Percentiles rank a stretch among this genome's conserved stretches.
These are phyloP conservation scores for Scaptomyza flava DNA, from an alignment of 2,888 invertebrate genomes.

Conservation along the genomic window DNA sequence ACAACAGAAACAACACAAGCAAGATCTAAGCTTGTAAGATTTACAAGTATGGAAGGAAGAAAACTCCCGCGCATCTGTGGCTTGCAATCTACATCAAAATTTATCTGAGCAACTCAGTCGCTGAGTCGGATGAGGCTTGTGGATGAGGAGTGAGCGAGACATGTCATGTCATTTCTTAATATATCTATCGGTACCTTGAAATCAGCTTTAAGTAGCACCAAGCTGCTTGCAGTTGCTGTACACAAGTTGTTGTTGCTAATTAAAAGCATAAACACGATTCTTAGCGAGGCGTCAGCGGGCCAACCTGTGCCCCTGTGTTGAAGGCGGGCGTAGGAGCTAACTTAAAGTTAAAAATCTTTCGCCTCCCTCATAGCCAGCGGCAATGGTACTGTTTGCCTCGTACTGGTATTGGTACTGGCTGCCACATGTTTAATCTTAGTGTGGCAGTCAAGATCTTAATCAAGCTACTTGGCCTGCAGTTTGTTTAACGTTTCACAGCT, in stretches of 20 bases:
- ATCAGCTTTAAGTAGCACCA: conserved; percentile 76
- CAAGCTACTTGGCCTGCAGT: conserved; percentile 55
- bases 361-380: conserved; percentile 29
- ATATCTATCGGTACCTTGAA: conserved; percentile 78
- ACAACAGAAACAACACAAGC: conserved; percentile 7
- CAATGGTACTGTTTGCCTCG: conserved; percentile 13
- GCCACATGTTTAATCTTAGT: conserved; percentile 70
- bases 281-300: conserved; percentile 72
- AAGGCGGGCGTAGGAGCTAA: conserved; percentile 57
- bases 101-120: conserved; percentile 53
- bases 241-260: conserved; percentile 81
- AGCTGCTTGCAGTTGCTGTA: conserved; percentile 57
- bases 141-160: conserved; percentile 67
- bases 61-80: conserved; percentile 57
- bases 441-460: conserved; percentile 75
- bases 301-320: conserved; percentile 54
- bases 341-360: conserved; percentile 26
- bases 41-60: conserved; percentile 34
- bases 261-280: conserved; percentile 81
- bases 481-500: conserved; percentile 59
- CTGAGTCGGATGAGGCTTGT: conserved; percentile 16
- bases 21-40: conserved; percentile 30
- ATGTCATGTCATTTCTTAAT: conserved; percentile 79
- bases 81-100: conserved; percentile 75
- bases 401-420: conserved; percentile 20